A percentile compares a stretch with the other conserved stretches of the same genome.
These are phyloP conservation scores for Onthophagus sagittarius DNA, from an alignment of 2,888 invertebrate genomes.

Conservation along the genomic window DNA sequence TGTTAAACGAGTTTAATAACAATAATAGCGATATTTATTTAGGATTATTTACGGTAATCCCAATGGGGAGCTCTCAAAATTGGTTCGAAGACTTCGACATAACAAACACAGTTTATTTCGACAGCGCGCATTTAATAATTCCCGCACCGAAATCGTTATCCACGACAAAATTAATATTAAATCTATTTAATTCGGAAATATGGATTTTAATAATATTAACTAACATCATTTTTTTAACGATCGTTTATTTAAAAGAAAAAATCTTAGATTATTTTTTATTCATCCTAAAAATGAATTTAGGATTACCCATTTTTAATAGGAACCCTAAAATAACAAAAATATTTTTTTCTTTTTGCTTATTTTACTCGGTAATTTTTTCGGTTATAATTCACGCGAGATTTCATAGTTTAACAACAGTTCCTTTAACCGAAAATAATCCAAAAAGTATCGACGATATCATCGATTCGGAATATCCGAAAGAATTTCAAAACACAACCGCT, in stretches of 20 bases:
- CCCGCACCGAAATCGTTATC: constrained; percentile 1
- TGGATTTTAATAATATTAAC: neutral
- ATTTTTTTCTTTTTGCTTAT: neutral
- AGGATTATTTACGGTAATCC: neutral
- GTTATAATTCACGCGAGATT: neutral
- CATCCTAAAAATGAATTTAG: neutral
- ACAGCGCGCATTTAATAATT: neutral
- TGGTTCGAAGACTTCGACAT: constrained; percentile 4
- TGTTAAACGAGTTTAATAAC: constrained; percentile 1
- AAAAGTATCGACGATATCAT: constrained; percentile 5
- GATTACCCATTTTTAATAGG: neutral
- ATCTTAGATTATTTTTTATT: neutral
- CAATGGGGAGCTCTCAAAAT: neutral
- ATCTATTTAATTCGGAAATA: neutral
- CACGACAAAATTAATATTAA: neutral
- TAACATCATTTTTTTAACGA: neutral
- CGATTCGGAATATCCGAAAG: neutral
- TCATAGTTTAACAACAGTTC: neutral
- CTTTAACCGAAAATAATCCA: neutral
- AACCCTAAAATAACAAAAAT: neutral
- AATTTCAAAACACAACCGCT: neutral
- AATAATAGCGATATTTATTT: constrained; percentile 1
- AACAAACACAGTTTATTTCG: neutral
- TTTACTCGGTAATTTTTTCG: neutral
- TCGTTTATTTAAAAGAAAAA: neutral